A percentile compares a stretch with the other conserved stretches of the same genome.
phyloP scores from a whole-genome alignment of 2,888 invertebrate genomes.

The Cynaeus angustus region DNA sequence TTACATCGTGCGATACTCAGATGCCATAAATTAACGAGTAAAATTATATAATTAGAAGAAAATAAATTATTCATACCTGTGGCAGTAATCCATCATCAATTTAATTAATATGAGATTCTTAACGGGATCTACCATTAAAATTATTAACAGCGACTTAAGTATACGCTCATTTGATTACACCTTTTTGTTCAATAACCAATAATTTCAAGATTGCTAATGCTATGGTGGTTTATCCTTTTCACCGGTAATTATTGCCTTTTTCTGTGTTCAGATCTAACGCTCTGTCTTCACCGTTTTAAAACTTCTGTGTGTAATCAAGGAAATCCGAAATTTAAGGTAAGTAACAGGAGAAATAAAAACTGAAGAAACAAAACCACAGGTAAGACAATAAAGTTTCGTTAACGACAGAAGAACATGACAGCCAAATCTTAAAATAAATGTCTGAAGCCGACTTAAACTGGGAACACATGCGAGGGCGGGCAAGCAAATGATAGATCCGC shows the following conservation, averaged over 20 bases:
- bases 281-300: slow-evolving; percentile 8
- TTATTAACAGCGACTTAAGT: slow-evolving; percentile 51
- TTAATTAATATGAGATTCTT: slow-evolving; percentile 51
- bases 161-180: slow-evolving; percentile 51
- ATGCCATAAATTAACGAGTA: slow-evolving; percentile 29
- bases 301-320: too few relatives aligned
- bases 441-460: too few relatives aligned
- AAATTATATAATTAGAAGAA: slow-evolving; percentile 45
- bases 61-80: slow-evolving; percentile 46
- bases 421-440: too few relatives aligned
- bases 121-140: slow-evolving; percentile 53
- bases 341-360: too few relatives aligned
- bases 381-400: too few relatives aligned
- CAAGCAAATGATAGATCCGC: too few relatives aligned
- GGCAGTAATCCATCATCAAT: slow-evolving; percentile 49
- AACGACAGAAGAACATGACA: too few relatives aligned
- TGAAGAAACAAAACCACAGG: too few relatives aligned
- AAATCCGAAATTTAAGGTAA: too few relatives aligned
- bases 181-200: slow-evolving; percentile 51
- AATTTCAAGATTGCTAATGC: slow-evolving; percentile 46
- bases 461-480: too few relatives aligned
- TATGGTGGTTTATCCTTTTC: slow-evolving; percentile 33
- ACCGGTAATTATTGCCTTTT: slow-evolving; percentile 34
- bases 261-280: slow-evolving; percentile 21
- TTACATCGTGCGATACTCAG: not conserved